phyloP scores from a whole-genome alignment of 1,140 invertebrate species.

The Venustaconcha ellipsiformis region DNA sequence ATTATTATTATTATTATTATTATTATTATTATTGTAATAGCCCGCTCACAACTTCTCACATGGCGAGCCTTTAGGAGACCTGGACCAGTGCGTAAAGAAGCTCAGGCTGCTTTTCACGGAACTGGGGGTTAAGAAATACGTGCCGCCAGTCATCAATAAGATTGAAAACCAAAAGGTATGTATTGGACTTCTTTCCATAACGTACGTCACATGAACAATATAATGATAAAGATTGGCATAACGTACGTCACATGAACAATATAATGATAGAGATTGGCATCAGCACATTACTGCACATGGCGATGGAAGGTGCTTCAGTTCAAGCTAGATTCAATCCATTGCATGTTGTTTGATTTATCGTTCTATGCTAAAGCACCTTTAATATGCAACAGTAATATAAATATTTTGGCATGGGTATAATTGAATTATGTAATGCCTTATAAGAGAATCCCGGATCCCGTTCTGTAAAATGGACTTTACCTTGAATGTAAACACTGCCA shows the following conservation, averaged over 20 bases:
- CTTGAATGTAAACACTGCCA: too few relatives aligned
- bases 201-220: neutral
- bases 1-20: neutral
- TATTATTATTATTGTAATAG: slow-evolving; percentile 9
- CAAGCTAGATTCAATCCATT: neutral
- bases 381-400: neutral
- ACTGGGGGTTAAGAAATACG: slow-evolving; percentile 16
- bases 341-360: neutral
- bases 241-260: too few relatives aligned
- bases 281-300: neutral
- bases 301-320: neutral
- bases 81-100: slow-evolving; percentile 38
- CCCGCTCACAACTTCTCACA: slow-evolving; percentile 44
- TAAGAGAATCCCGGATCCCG: too few relatives aligned
- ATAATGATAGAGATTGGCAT: neutral
- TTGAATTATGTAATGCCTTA: too few relatives aligned
- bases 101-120: slow-evolving; percentile 26
- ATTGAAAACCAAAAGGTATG: slow-evolving; percentile 22
- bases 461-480: too few relatives aligned
- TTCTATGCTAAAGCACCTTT: neutral
- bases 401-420: too few relatives aligned
- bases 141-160: slow-evolving; percentile 3
- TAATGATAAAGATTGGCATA: too few relatives aligned
- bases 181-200: neutral
- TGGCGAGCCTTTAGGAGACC: slow-evolving; percentile 40